phyloP scores from a whole-genome alignment of 2,888 invertebrate genomes.

The Alitta virens region DNA sequence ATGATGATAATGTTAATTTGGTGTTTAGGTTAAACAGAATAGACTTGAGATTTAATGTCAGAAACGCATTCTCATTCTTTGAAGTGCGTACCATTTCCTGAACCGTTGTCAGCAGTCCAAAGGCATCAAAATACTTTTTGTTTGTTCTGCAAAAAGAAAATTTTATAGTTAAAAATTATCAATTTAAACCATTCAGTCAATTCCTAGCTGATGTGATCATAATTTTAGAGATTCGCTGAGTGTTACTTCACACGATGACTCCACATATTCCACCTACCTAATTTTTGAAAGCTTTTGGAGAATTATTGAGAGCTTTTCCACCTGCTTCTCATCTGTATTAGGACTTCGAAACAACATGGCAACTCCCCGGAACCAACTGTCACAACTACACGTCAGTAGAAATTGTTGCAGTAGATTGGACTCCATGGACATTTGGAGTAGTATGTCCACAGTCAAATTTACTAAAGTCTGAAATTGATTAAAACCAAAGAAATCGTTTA shows the following conservation, averaged over 20 bases:
- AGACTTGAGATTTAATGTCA: conserved; percentile 52
- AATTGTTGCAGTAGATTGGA: conserved; percentile 46
- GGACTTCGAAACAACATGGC: conserved; percentile 49
- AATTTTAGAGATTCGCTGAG: no score
- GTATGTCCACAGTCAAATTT: conserved; percentile 45
- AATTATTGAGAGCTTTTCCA: conserved; percentile 52
- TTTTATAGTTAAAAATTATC: no score
- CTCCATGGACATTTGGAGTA: conserved; percentile 52
- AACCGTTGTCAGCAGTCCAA: conserved; percentile 46
- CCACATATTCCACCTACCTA: conserved; percentile 34
- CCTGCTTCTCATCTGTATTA: conserved; percentile 40
- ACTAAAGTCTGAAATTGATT: conserved; percentile 48
- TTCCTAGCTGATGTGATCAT: no score
- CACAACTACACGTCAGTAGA: conserved; percentile 50
- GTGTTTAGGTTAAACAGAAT: conserved; percentile 50
- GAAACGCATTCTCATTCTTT: conserved; percentile 42
- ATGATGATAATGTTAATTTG: conserved; percentile 4
- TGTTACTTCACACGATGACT: no score
- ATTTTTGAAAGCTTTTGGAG: conserved; percentile 54
- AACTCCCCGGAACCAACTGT: conserved; percentile 50
- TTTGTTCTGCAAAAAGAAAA: conserved; percentile 48
- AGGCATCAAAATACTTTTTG: conserved; percentile 52
- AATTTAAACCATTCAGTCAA: no score
- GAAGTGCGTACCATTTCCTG: conserved; percentile 46
- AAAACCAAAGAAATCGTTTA: no score